Percentiles rank a stretch among this genome's conserved stretches.
Evolutionary conservation across 2,888 invertebrate genomes (phyloP).

Genomic region (Dolomedes plantarius): DNA sequence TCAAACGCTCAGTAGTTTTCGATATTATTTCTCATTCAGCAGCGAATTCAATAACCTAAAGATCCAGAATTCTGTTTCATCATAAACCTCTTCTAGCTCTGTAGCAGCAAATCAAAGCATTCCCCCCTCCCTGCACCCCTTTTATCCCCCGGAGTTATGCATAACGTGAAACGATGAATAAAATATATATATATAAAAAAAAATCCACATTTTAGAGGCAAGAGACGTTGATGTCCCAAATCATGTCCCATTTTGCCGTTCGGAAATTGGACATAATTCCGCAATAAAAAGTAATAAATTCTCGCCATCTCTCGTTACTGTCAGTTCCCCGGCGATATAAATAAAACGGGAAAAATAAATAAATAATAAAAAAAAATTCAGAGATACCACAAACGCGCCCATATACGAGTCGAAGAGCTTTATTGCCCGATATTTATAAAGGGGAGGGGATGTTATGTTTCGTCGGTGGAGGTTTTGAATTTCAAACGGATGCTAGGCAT

Average conservation of each 20-base stretch:
- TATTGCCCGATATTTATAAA: constrained; percentile 1
- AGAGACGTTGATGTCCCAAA: constrained; percentile 11
- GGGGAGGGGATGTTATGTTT: neutral
- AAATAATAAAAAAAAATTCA: neutral
- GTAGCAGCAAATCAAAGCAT: too few relatives aligned
- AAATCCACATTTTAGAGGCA: neutral
- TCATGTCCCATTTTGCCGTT: constrained; percentile 37
- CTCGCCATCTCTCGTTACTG: constrained; percentile 41
- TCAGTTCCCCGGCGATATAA: constrained; percentile 28
- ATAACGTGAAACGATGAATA: too few relatives aligned
- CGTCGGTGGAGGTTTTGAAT: neutral
- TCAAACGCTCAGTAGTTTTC: too few relatives aligned
- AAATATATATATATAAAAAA: too few relatives aligned
- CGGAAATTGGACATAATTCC: constrained; percentile 49
- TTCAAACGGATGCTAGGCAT: neutral
- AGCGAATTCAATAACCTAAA: too few relatives aligned
- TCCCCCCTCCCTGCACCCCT: too few relatives aligned
- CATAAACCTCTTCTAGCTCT: too few relatives aligned
- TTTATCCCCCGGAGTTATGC: too few relatives aligned
- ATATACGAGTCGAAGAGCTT: neutral
- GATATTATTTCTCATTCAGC: too few relatives aligned
- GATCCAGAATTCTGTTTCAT: too few relatives aligned
- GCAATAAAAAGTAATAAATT: constrained; percentile 62
- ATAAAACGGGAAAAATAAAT: neutral
- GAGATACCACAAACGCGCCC: neutral